Evolutionary conservation across 2,888 invertebrate genomes (phyloP).

Genomic region (Athalia circularis): DNA sequence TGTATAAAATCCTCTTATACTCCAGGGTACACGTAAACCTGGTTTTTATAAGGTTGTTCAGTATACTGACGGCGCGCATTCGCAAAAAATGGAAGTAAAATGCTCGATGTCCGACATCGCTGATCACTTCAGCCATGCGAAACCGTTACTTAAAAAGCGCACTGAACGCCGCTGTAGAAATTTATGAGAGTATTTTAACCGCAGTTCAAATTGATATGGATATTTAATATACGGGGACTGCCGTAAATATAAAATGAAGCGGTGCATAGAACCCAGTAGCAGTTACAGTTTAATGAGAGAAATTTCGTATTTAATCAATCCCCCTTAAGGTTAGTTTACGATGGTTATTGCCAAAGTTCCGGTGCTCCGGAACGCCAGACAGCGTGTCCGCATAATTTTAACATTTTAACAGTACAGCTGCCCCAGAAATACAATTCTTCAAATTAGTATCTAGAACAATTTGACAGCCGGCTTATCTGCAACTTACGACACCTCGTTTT

Average conservation of each 20-base stretch:
- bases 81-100: slow-evolving; percentile 1
- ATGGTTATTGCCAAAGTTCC: slow-evolving; percentile 17
- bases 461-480: too few species aligned
- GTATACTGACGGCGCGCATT: background rate
- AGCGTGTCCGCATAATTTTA: slow-evolving; percentile 16
- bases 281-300: too few species aligned
- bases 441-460: too few species aligned
- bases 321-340: slow-evolving; percentile 34
- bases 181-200: background rate
- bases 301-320: too few species aligned
- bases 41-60: background rate
- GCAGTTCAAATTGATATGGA: too few species aligned
- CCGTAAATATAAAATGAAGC: too few species aligned
- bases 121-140: background rate
- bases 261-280: too few species aligned
- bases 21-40: background rate
- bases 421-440: too few species aligned
- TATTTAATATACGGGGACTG: too few species aligned
- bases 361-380: slow-evolving; percentile 30
- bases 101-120: slow-evolving; percentile 1
- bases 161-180: background rate
- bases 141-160: background rate
- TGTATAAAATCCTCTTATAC: background rate
- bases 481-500: too few species aligned
- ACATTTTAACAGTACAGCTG: too few species aligned